Percentiles rank a stretch among this genome's conserved stretches.
phyloP scores from a whole-genome alignment of 2,113 vertebrate species.

The Macrotis lagotis region DNA sequence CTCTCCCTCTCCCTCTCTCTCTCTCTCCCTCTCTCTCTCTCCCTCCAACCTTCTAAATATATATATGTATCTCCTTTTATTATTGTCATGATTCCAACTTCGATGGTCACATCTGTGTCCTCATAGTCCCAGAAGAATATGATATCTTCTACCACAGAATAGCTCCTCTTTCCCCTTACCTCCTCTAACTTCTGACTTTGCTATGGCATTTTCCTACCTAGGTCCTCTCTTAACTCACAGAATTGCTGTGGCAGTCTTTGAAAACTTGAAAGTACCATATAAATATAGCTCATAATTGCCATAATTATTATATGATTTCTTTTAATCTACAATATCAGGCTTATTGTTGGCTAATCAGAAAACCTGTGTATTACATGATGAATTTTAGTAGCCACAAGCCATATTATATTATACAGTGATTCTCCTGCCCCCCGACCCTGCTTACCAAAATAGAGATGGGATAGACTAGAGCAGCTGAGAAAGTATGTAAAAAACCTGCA shows the following conservation, averaged over 20 bases:
- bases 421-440: not conserved
- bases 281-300: not conserved
- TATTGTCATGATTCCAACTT: not conserved
- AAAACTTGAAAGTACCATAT: not conserved
- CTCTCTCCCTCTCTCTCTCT: no score
- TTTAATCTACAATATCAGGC: not conserved
- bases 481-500: not conserved
- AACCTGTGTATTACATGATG: not conserved
- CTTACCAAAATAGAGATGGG: not conserved
- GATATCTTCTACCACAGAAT: not conserved
- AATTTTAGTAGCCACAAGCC: not conserved
- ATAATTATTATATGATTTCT: not conserved
- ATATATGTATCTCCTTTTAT: no score
- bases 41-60: no score
- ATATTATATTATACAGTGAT: no score
- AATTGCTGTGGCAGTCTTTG: not conserved
- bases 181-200: not conserved
- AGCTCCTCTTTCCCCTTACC: not conserved
- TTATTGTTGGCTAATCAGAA: not conserved
- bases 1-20: not conserved
- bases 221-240: not conserved
- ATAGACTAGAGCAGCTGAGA: not conserved
- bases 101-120: not conserved
- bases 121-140: not conserved
- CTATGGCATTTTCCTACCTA: not conserved